Percentiles rank a stretch among this genome's conserved stretches.
Conservation (phyloP, 2,113 vertebrate genomes). For the Lethenteron reissneri region DNA sequence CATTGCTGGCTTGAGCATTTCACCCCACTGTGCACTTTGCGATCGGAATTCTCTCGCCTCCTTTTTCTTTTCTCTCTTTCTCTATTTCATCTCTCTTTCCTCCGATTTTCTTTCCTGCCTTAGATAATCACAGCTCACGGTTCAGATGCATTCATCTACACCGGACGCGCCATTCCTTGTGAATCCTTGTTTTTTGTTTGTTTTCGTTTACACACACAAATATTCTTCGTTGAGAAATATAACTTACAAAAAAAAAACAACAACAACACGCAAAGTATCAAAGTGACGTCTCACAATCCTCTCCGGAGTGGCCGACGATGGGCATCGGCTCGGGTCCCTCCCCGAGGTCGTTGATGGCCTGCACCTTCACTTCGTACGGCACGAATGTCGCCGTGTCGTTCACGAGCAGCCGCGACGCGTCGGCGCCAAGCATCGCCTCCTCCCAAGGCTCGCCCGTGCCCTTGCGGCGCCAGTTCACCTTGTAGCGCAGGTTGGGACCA, state of each 20-base stretch:
- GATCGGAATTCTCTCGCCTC: background rate
- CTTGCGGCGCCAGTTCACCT: constrained; percentile 48
- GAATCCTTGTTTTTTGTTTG: too few relatives aligned
- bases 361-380: constrained; percentile 72
- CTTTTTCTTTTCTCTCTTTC: background rate
- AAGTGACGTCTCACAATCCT: constrained; percentile 46
- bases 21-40: too few relatives aligned
- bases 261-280: too few relatives aligned
- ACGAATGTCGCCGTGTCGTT: constrained; percentile 52
- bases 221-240: too few relatives aligned
- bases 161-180: too few relatives aligned
- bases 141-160: too few relatives aligned
- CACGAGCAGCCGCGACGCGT: constrained; percentile 26
- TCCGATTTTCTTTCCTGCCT: too few relatives aligned
- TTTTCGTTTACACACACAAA: too few relatives aligned
- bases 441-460: constrained; percentile 43
- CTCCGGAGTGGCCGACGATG: constrained; percentile 58
- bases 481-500: constrained; percentile 56
- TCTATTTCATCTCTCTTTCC: background rate
- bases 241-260: too few relatives aligned
- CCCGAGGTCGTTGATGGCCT: constrained; percentile 67
- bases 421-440: constrained; percentile 29
- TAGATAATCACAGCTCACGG: too few relatives aligned
- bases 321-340: constrained; percentile 42
- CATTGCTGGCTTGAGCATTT: too few relatives aligned